Evolutionary conservation across 2,113 vertebrate genomes (phyloP).

Genomic region (Colius striatus): DNA sequence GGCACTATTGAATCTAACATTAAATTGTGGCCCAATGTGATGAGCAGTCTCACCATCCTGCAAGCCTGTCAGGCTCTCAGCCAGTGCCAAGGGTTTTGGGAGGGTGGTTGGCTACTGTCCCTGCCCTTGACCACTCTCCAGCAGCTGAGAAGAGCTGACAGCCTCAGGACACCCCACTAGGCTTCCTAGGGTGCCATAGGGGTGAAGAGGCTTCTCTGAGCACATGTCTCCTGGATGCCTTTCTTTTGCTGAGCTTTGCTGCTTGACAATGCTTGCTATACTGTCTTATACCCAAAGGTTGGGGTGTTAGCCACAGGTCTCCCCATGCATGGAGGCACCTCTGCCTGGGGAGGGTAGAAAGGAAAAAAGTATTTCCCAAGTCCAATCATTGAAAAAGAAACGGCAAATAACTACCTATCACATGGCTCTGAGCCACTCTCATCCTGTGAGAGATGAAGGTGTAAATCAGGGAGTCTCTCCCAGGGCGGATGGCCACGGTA

Average conservation of each 20-base stretch:
- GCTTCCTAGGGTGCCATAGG: not conserved
- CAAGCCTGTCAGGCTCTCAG: not conserved
- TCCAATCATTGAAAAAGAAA: not conserved
- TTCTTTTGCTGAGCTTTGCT: not conserved
- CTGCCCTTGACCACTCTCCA: not conserved
- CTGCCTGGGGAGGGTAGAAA: not conserved
- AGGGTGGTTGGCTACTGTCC: not conserved
- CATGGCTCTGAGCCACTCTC: not conserved
- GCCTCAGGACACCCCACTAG: not conserved
- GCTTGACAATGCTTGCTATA: not conserved
- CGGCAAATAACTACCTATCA: not conserved
- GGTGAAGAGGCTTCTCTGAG: not conserved
- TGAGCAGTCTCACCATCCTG: not conserved
- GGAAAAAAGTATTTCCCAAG: not conserved
- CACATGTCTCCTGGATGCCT: not conserved
- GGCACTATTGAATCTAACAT: accelerated
- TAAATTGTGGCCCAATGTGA: not conserved
- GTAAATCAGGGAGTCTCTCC: not conserved
- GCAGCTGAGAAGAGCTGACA: not conserved
- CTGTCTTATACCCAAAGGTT: not conserved
- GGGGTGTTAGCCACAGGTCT: accelerated
- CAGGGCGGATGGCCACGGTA: accelerated
- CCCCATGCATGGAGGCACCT: not conserved
- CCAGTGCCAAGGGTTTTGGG: not conserved
- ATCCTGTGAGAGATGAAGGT: not conserved